Evolutionary conservation across 2,888 invertebrate species (phyloP).

Genomic region (Zaprionus obscuricornis): DNA sequence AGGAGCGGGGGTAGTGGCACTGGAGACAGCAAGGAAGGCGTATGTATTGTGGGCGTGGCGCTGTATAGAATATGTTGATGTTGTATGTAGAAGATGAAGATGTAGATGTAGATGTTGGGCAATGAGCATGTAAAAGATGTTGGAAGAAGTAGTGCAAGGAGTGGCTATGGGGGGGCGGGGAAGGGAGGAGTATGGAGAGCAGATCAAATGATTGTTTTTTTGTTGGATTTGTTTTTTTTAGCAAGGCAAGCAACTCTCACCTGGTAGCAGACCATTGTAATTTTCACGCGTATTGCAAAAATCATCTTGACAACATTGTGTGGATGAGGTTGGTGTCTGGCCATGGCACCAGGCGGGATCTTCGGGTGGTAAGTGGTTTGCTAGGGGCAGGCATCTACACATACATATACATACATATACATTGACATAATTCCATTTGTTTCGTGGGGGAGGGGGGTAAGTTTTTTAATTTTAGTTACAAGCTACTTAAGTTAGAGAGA

Average conservation of each 20-base stretch:
- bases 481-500: slow-evolving; percentile 47
- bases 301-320: slow-evolving; percentile 86
- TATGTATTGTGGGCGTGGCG: slow-evolving; percentile 8
- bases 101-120: too few species aligned
- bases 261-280: slow-evolving; percentile 80
- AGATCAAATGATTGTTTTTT: slow-evolving; percentile 10
- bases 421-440: slow-evolving; percentile 37
- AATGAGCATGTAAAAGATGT: too few species aligned
- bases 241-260: slow-evolving; percentile 82
- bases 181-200: slow-evolving; percentile 9
- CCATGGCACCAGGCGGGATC: slow-evolving; percentile 86
- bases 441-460: too few species aligned
- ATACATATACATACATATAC: slow-evolving; percentile 51
- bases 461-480: slow-evolving; percentile 42
- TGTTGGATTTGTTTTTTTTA: slow-evolving; percentile 17
- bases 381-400: slow-evolving; percentile 86
- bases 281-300: slow-evolving; percentile 88
- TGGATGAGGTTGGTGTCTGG: slow-evolving; percentile 73
- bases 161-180: slow-evolving; percentile 6
- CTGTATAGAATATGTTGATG: too few species aligned
- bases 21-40: background rate
- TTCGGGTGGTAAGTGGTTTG: slow-evolving; percentile 86
- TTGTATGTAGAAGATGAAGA: too few species aligned
- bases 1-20: background rate
- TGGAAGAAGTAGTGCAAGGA: too few species aligned